Conservation (phyloP, 2,113 vertebrate genomes). For the Ornithorhynchus anatinus region DNA sequence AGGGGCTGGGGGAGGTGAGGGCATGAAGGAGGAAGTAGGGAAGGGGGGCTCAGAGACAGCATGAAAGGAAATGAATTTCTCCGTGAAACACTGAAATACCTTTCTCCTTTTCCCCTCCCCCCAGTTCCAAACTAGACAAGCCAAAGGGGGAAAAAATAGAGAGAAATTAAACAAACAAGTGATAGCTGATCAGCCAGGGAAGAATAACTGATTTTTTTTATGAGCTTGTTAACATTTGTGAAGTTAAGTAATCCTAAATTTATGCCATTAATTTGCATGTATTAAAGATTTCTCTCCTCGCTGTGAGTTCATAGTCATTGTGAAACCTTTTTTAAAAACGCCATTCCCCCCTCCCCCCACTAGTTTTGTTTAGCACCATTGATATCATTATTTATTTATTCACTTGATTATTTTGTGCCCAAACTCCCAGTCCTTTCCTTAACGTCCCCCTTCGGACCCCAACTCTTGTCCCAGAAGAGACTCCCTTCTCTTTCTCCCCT, state of each 20-base stretch:
- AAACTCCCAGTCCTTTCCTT: neutral
- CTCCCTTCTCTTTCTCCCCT: neutral
- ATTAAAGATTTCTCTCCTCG: conserved; percentile 47
- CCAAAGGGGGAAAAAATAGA: conserved; percentile 2
- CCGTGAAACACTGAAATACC: neutral
- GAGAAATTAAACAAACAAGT: conserved; percentile 55
- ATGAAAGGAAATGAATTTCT: neutral
- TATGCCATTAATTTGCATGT: conserved; percentile 68
- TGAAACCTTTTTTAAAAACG: conserved; percentile 49
- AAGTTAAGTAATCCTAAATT: conserved; percentile 73
- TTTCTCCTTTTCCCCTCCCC: neutral
- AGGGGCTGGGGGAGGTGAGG: neutral
- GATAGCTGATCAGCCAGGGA: conserved; percentile 52
- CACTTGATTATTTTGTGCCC: conserved; percentile 64
- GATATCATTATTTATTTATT: conserved; percentile 60
- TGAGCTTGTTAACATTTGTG: conserved; percentile 73
- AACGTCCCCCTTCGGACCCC: neutral
- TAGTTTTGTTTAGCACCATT: conserved; percentile 18
- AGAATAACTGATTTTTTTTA: conserved; percentile 65
- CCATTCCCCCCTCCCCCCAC: too few species aligned
- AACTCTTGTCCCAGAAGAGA: neutral
- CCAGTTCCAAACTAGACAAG: too few species aligned
- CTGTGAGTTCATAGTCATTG: conserved; percentile 53
- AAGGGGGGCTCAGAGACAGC: too few species aligned
- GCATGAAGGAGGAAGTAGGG: too few species aligned